These are phyloP conservation scores for Anoplopoma fimbria DNA, from an alignment of 2,113 vertebrate genomes.

Conservation along the genomic window DNA sequence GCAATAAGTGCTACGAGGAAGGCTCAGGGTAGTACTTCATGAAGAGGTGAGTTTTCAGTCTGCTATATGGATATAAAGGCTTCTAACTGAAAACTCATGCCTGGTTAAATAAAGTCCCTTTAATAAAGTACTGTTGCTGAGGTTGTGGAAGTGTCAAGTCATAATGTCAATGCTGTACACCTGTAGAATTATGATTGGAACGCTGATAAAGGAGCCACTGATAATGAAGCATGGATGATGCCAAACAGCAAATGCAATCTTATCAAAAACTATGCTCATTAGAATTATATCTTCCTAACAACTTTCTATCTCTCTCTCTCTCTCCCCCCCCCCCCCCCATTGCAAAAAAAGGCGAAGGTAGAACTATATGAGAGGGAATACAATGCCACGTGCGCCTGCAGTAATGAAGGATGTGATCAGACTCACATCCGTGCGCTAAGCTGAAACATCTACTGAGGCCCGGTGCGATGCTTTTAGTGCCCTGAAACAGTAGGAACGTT, in stretches of 20 bases:
- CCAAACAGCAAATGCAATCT: no score
- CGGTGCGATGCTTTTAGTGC: conserved; percentile 2
- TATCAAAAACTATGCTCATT: no score
- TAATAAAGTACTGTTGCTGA: background rate
- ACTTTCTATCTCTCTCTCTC: no score
- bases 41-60: no score
- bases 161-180: background rate
- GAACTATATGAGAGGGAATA: background rate
- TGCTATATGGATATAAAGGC: background rate
- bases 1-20: no score
- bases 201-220: no score
- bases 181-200: no score
- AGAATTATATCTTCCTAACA: background rate
- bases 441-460: conserved; percentile 29
- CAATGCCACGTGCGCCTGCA: background rate
- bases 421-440: conserved; percentile 23
- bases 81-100: background rate
- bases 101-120: background rate
- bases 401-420: conserved; percentile 17
- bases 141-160: no score
- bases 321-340: no score
- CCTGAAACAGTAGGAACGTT: conserved; percentile 25
- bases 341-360: background rate
- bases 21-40: no score
- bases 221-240: no score